Percentiles rank a stretch among this genome's conserved stretches.
Evolutionary conservation across 2,888 invertebrate genomes (phyloP).

Genomic region (Leptopilina myrica): DNA sequence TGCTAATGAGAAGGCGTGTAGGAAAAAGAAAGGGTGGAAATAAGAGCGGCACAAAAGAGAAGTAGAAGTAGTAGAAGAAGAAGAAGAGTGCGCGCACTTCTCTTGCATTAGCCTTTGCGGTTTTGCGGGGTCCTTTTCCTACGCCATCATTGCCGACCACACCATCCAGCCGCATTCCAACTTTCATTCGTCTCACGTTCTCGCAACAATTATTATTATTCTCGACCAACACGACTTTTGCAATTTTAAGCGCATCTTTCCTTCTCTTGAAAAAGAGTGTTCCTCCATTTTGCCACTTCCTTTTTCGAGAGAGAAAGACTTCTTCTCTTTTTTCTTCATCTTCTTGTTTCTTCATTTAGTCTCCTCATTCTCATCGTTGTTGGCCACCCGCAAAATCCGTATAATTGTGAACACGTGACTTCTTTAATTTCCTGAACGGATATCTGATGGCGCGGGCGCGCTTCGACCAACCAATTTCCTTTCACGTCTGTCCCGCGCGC

Average conservation of each 20-base stretch:
- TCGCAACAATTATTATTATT: conserved; percentile 71
- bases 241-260: conserved; percentile 58
- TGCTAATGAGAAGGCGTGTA: conserved; percentile 70
- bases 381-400: conserved; percentile 61
- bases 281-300: background rate
- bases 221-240: conserved; percentile 57
- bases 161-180: conserved; percentile 57
- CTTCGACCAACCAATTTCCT: conserved; percentile 63
- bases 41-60: conserved; percentile 46
- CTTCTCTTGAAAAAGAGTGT: conserved; percentile 39
- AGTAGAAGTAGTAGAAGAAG: background rate
- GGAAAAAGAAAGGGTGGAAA: conserved; percentile 12
- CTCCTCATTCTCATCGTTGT: too few species aligned
- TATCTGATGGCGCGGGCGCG: conserved; percentile 52
- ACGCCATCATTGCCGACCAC: conserved; percentile 30
- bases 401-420: conserved; percentile 74
- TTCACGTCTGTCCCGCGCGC: conserved; percentile 44
- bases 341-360: too few species aligned
- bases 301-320: background rate
- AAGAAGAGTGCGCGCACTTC: conserved; percentile 43
- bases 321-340: background rate
- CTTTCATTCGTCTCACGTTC: conserved; percentile 68
- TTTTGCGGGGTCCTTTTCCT: conserved; percentile 53
- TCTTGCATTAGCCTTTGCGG: conserved; percentile 67
- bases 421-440: conserved; percentile 71